Base-by-base conservation (phyloP, 1,140 invertebrate genomes). In the Zaprionus africanus region DNA sequence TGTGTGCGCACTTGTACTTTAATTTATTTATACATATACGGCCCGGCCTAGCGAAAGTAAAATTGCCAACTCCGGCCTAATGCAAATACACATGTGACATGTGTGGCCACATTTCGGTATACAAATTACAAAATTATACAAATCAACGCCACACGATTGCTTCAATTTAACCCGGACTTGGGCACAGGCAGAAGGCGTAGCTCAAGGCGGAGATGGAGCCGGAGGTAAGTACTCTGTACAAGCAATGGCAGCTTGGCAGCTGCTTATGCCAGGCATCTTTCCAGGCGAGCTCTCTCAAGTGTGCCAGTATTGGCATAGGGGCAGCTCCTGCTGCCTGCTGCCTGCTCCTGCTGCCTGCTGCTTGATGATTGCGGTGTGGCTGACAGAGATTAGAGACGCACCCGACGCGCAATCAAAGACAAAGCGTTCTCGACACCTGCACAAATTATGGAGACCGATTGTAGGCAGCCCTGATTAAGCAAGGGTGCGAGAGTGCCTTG, bases 111-210 rank as follows among this genome's bases (percentile, higher is more conserved):
- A 78, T 76, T 79, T 73, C 74, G 85, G 85, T 90, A 90, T 90
- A 90, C 85, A 90, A 90, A 90, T 90, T 90, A 90, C 85, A 79
- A 90, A 90, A 90, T 90, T 90, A 90, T 90, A 90, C 85, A 90
- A 90, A 90, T 90, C 85, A 90, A 90, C 84, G 86, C 66, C 79
- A 71, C 72, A 90, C 85, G 90, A 90, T 90, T 90, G 85, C 85
- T 85, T 81, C 85, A 90, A 90, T 90, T 90, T 87, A 90, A 84
- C 79, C 79, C 64, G 71, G 70, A 38, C 62, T 17, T 41, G n/a
- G 31, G 17, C 5, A 1, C 22, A 17, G 24, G n/a, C 22, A 11
- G n/a, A 17, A 17, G 41, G 7, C 5, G n/a, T 9, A 17, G 9
- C 54, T 68, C 62, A 57, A 41, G 46, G 11, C 11, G 13, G 41